A percentile compares a stretch with the other conserved stretches of the same genome.
phyloP scores from a whole-genome alignment of 2,797 vertebrate species.

The Periophthalmus magnuspinnatus region DNA sequence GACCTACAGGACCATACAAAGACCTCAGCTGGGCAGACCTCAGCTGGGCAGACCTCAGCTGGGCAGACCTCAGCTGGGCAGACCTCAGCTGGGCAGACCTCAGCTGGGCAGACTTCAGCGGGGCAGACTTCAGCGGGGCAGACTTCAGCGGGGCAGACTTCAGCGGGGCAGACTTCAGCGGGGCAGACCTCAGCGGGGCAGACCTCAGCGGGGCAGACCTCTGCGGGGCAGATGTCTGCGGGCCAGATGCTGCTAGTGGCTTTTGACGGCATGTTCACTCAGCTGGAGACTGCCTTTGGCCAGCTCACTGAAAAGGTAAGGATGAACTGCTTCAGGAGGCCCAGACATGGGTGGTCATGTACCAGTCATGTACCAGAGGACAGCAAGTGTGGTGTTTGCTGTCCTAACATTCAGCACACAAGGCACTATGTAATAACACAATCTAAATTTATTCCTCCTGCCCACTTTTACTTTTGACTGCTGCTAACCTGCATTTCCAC shows the following conservation, averaged over 20 bases:
- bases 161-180: slow-evolving; percentile 89
- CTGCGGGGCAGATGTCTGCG: slow-evolving; percentile 87
- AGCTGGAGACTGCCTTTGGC: slow-evolving; percentile 93
- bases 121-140: slow-evolving; percentile 84
- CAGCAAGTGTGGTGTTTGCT: not conserved
- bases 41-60: slow-evolving; percentile 74
- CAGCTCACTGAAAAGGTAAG: slow-evolving; percentile 94
- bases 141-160: slow-evolving; percentile 77
- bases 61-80: too few species aligned
- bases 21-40: slow-evolving; percentile 93
- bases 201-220: slow-evolving; percentile 90
- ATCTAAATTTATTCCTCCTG: too few species aligned
- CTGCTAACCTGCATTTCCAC: too few species aligned
- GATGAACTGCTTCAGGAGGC: not conserved
- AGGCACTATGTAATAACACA: too few species aligned
- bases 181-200: slow-evolving; percentile 94
- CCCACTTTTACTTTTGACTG: too few species aligned
- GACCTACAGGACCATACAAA: slow-evolving; percentile 95
- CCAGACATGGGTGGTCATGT: not conserved
- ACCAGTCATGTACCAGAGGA: not conserved
- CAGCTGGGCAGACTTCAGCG: too few species aligned
- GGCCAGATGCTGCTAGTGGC: slow-evolving; percentile 98
- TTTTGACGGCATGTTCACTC: slow-evolving; percentile 99
- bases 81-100: too few species aligned
- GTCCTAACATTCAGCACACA: not conserved